Conservation (phyloP, 2,797 vertebrate genomes). For the Cyclopterus lumpus region DNA sequence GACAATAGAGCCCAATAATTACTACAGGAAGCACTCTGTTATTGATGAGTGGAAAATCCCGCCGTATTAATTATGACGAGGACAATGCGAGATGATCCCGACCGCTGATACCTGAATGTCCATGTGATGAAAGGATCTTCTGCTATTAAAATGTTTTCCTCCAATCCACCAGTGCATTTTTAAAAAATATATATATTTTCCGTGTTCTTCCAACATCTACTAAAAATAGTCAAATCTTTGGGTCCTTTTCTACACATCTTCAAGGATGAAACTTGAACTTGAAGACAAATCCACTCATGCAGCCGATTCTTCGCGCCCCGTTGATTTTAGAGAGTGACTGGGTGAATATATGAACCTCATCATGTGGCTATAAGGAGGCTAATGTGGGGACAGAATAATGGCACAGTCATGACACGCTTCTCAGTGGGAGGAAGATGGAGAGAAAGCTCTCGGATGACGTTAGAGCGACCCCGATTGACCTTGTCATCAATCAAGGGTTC, state of each 20-base stretch:
- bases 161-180: neutral
- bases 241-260: neutral
- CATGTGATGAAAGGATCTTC: slow-evolving; percentile 14
- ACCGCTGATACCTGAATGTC: slow-evolving; percentile 8
- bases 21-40: slow-evolving; percentile 12
- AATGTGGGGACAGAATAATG: slow-evolving; percentile 4
- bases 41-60: slow-evolving; percentile 26
- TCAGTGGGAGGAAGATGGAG: slow-evolving; percentile 7
- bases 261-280: neutral
- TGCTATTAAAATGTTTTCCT: neutral
- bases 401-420: neutral
- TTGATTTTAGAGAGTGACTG: neutral
- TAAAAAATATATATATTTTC: neutral
- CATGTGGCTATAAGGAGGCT: neutral
- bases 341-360: neutral
- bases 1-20: slow-evolving; percentile 42
- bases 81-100: slow-evolving; percentile 20
- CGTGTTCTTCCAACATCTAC: neutral
- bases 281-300: neutral
- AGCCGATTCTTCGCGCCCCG: neutral
- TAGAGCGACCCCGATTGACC: slow-evolving; percentile 22
- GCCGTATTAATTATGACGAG: slow-evolving; percentile 25
- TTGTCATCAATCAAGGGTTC: slow-evolving; percentile 36
- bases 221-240: neutral
- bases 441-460: slow-evolving; percentile 37